phyloP scores from a whole-genome alignment of 64 coral and sea anemone species.

The Catalaphyllia jardinei region DNA sequence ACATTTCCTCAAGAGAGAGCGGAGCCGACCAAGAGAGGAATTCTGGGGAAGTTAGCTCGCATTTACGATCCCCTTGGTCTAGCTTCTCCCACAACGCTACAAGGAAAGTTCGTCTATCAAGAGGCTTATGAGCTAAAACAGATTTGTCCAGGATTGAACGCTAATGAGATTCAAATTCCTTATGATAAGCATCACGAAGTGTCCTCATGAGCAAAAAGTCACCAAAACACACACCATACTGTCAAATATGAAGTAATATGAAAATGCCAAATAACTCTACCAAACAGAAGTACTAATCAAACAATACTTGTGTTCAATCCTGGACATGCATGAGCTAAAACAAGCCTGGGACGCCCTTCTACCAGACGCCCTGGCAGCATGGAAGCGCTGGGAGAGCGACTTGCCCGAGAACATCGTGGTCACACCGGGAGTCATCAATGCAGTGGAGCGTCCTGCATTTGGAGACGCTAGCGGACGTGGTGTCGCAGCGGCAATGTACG shows the following conservation, averaged over 20 bases:
- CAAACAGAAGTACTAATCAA: no score
- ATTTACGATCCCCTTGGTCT: constrained; percentile 28
- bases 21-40: no score
- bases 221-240: no score
- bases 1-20: neutral
- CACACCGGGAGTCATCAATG: constrained; percentile 6
- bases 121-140: constrained; percentile 2
- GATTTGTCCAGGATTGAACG: no score
- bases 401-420: neutral
- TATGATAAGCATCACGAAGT: no score
- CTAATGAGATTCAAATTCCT: no score
- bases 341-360: constrained; percentile 10
- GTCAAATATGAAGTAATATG: no score
- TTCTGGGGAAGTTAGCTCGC: constrained; percentile 18
- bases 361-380: neutral
- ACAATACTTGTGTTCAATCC: no score
- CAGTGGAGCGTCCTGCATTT: constrained; percentile 3
- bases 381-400: constrained; percentile 5
- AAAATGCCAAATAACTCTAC: no score
- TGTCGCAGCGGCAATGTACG: constrained; percentile 16
- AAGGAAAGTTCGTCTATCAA: constrained; percentile 18
- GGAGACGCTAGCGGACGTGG: constrained; percentile 1
- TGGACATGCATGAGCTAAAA: constrained; percentile 14
- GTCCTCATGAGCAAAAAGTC: no score
- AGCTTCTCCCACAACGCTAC: constrained; percentile 3